Evolutionary conservation across 2,113 vertebrate genomes (phyloP).

Genomic region (Lophotis ruficrista): DNA sequence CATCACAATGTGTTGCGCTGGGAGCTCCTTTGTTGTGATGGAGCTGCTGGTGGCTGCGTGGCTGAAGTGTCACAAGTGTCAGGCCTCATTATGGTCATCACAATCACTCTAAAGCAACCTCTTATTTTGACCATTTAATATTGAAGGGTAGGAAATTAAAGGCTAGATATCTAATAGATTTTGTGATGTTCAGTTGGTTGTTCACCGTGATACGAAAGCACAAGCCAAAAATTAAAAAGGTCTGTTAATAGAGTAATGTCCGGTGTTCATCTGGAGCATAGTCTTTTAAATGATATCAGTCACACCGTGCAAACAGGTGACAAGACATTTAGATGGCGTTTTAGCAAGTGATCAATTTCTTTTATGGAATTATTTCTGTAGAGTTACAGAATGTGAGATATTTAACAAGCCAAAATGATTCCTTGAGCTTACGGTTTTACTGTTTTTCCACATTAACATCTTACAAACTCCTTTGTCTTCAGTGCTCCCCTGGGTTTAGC

Average conservation of each 20-base stretch:
- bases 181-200: slow-evolving; percentile 42
- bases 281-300: neutral
- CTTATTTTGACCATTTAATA: slow-evolving; percentile 68
- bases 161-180: slow-evolving; percentile 66
- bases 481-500: neutral
- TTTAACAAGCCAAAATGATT: neutral
- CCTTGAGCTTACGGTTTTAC: neutral
- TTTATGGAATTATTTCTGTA: neutral
- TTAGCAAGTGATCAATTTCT: neutral
- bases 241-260: neutral
- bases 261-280: neutral
- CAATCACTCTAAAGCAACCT: slow-evolving; percentile 74
- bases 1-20: slow-evolving; percentile 82
- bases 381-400: neutral
- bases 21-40: slow-evolving; percentile 83
- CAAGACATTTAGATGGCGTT: neutral
- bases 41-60: slow-evolving; percentile 86
- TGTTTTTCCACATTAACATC: neutral
- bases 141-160: slow-evolving; percentile 60
- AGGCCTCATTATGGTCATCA: slow-evolving; percentile 86
- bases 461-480: neutral
- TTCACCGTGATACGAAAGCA: neutral
- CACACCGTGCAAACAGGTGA: neutral
- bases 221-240: neutral
- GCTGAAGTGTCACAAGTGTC: slow-evolving; percentile 92